Percentiles rank a stretch among this genome's conserved stretches.
These are phyloP conservation scores for Sorex araneus DNA, from an alignment of 2,113 vertebrate species.

Conservation along the genomic window DNA sequence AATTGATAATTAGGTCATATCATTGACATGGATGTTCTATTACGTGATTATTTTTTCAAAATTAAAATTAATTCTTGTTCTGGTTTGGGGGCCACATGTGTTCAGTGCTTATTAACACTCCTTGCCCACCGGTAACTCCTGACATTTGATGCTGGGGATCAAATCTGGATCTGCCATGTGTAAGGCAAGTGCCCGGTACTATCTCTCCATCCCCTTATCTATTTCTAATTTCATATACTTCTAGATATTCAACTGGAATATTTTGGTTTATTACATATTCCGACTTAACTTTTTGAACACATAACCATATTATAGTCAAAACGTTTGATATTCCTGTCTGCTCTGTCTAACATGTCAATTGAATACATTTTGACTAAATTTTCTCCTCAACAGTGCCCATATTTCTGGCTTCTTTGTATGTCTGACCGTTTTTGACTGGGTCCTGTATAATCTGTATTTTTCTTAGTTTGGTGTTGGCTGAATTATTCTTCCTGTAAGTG, in stretches of 20 bases:
- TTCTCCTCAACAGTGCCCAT: not conserved
- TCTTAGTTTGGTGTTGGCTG: not conserved
- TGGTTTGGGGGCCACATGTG: no score
- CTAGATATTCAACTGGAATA: not conserved
- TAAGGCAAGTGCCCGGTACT: no score
- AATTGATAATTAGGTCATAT: no score
- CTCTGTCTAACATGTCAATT: not conserved
- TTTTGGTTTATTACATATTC: not conserved
- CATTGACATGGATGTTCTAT: no score
- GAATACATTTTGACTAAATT: not conserved
- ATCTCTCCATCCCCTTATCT: no score
- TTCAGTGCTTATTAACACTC: no score
- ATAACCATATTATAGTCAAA: not conserved
- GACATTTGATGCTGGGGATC: no score
- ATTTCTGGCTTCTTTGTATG: not conserved
- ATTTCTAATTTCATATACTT: not conserved
- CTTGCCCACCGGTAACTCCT: no score
- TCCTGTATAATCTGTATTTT: not conserved
- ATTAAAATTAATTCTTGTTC: no score
- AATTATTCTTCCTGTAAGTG: not conserved
- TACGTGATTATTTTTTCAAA: no score
- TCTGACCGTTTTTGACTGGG: not conserved
- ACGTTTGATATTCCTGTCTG: not conserved
- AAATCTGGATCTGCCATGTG: no score
- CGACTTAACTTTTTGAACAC: constrained; percentile 11